A percentile compares a stretch with the other conserved stretches of the same genome.
These are phyloP conservation scores for Chromoteleia sp. DNA, from an alignment of 2,888 invertebrate genomes.

Conservation along the genomic window DNA sequence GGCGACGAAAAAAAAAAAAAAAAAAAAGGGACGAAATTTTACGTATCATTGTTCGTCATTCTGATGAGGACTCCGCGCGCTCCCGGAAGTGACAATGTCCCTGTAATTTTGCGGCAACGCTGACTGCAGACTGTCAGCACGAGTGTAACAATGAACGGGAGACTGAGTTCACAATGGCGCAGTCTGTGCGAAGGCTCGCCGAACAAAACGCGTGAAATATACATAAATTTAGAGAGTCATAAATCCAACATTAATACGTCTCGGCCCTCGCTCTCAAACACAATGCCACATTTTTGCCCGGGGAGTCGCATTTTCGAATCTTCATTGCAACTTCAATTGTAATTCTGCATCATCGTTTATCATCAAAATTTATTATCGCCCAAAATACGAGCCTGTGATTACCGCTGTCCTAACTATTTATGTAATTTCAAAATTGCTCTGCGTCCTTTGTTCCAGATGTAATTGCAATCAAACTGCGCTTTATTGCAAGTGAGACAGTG, in stretches of 20 bases:
- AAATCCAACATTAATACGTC: conserved; percentile 66
- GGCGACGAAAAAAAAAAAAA: neutral
- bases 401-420: conserved; percentile 35
- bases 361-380: conserved; percentile 43
- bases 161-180: conserved; percentile 58
- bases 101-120: conserved; percentile 62
- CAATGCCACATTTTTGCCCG: conserved; percentile 55
- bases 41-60: conserved; percentile 60
- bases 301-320: conserved; percentile 51
- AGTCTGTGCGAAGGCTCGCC: conserved; percentile 49
- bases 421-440: conserved; percentile 29
- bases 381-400: conserved; percentile 22
- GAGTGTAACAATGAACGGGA: conserved; percentile 65
- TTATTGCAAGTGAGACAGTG: neutral
- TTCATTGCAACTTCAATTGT: conserved; percentile 52
- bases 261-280: conserved; percentile 41
- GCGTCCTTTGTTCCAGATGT: conserved; percentile 8
- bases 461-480: conserved; percentile 17
- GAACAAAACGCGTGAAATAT: conserved; percentile 69
- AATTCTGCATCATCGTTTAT: conserved; percentile 51
- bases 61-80: conserved; percentile 49
- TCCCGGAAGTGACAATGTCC: conserved; percentile 62
- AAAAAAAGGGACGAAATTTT: conserved; percentile 19
- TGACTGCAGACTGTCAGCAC: conserved; percentile 58
- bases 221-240: conserved; percentile 69